Evolutionary conservation across 2,888 invertebrate genomes (phyloP).

Genomic region (Caenorhabditis uteleia): DNA sequence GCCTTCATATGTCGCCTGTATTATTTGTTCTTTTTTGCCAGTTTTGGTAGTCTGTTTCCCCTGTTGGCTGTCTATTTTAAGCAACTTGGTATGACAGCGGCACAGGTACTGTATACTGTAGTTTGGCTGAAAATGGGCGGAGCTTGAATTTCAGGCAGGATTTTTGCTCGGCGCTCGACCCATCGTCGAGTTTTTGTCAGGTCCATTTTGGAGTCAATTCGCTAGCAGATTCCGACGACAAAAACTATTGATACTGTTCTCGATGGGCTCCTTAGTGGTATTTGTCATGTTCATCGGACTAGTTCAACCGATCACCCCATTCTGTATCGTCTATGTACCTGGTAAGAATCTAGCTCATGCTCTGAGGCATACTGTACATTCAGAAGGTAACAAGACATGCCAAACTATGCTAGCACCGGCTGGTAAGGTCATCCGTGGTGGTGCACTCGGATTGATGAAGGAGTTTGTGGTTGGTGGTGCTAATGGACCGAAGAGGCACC

Average conservation of each 20-base stretch:
- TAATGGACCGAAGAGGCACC: slow-evolving; percentile 39
- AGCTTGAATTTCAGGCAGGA: slow-evolving; percentile 57
- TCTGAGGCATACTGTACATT: no score
- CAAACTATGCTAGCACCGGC: slow-evolving; percentile 51
- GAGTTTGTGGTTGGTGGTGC: slow-evolving; percentile 41
- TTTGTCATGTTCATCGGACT: slow-evolving; percentile 95
- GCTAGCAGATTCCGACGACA: slow-evolving; percentile 79
- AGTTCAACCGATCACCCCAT: slow-evolving; percentile 88
- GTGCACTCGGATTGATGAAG: slow-evolving; percentile 64
- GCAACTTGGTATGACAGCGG: slow-evolving; percentile 86
- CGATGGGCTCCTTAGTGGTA: slow-evolving; percentile 91
- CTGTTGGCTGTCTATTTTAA: slow-evolving; percentile 99
- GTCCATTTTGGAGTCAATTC: slow-evolving; percentile 95
- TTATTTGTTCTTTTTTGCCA: slow-evolving; percentile 99
- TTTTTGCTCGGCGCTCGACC: slow-evolving; percentile 86
- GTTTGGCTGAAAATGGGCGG: background rate
- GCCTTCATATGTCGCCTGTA: slow-evolving; percentile 93
- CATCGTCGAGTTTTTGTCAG: slow-evolving; percentile 93
- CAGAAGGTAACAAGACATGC: slow-evolving; percentile 43
- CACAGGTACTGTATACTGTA: slow-evolving; percentile 75
- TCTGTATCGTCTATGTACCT: slow-evolving; percentile 54
- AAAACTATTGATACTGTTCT: slow-evolving; percentile 82
- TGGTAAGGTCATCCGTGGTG: slow-evolving; percentile 55
- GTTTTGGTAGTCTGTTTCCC: slow-evolving; percentile 96
- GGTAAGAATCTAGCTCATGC: slow-evolving; percentile 18